These are phyloP conservation scores for Bubalus kerabau DNA, from an alignment of 2,113 vertebrate genomes.

Conservation along the genomic window DNA sequence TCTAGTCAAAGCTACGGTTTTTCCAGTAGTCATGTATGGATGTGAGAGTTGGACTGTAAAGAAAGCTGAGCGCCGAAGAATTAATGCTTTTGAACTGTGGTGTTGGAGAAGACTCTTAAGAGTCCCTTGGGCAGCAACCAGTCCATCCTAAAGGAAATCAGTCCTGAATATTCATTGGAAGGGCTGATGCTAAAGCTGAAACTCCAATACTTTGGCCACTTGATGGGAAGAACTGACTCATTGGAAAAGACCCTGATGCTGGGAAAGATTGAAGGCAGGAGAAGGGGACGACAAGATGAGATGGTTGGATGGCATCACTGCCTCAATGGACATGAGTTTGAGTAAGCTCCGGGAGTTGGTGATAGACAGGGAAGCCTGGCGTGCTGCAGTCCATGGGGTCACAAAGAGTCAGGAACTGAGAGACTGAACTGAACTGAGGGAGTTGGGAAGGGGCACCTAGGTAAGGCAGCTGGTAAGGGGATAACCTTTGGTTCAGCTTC, in stretches of 20 bases:
- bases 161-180: neutral
- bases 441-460: neutral
- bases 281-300: neutral
- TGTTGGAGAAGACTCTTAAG: neutral
- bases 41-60: neutral
- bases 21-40: neutral
- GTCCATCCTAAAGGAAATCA: neutral
- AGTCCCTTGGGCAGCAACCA: neutral
- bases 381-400: neutral
- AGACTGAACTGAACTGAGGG: neutral
- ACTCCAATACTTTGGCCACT: neutral
- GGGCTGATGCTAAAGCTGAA: neutral
- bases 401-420: neutral
- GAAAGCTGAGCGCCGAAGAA: neutral
- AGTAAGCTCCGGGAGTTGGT: neutral
- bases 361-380: neutral
- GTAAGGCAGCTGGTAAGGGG: neutral
- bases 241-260: neutral
- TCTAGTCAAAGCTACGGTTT: neutral
- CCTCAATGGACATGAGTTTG: neutral
- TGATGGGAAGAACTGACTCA: neutral
- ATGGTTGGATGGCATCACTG: neutral
- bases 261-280: neutral
- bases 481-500: neutral
- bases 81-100: neutral